phyloP scores from a whole-genome alignment of 2,888 invertebrate genomes.

The Leucoma salicis region DNA sequence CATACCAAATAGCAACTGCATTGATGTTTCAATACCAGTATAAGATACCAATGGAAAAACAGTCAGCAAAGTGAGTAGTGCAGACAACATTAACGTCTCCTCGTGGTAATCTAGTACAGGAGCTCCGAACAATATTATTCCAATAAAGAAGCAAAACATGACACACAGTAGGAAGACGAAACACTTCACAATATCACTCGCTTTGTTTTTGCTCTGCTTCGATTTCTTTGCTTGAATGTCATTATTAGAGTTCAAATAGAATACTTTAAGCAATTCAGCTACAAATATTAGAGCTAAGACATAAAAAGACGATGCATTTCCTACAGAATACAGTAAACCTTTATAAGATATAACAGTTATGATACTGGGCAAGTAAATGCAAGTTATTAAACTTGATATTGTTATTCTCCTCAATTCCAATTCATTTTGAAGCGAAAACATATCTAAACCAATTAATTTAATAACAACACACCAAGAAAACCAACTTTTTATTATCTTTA shows the following conservation, averaged over 20 bases:
- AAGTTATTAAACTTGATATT: constrained; percentile 81
- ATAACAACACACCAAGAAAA: not conserved
- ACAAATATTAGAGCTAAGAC: constrained; percentile 64
- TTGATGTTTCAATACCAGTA: constrained; percentile 80
- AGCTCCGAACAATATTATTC: constrained; percentile 86
- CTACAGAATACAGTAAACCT: constrained; percentile 82
- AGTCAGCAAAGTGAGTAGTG: constrained; percentile 83
- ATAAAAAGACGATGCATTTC: constrained; percentile 77
- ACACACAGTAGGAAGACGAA: constrained; percentile 66
- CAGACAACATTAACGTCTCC: constrained; percentile 85
- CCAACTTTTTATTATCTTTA: not conserved
- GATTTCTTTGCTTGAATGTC: constrained; percentile 57
- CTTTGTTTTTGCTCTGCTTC: constrained; percentile 62
- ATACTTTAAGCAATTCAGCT: constrained; percentile 81
- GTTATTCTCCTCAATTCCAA: constrained; percentile 66
- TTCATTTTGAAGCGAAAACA: constrained; percentile 68
- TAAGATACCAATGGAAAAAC: constrained; percentile 84
- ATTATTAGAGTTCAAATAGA: constrained; percentile 60
- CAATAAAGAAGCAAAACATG: constrained; percentile 78
- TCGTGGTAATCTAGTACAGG: constrained; percentile 84
- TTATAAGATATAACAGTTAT: constrained; percentile 80
- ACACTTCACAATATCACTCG: constrained; percentile 78
- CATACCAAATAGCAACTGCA: constrained; percentile 79
- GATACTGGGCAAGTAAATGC: constrained; percentile 83
- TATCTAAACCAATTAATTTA: constrained; percentile 14